Evolutionary conservation across 2,797 vertebrate genomes (phyloP).

Genomic region (Coreius guichenoti): DNA sequence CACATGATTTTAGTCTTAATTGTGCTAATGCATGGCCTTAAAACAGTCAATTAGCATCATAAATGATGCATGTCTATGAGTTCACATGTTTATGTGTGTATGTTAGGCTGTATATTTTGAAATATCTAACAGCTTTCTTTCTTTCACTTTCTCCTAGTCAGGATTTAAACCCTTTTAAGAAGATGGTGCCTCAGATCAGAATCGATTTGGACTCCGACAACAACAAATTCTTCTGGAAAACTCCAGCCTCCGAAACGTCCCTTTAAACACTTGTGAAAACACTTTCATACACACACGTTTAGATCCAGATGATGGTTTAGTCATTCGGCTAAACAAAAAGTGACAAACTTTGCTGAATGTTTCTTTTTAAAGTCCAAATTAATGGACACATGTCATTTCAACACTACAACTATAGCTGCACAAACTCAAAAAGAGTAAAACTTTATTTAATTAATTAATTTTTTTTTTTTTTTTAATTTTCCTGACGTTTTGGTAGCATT

Average conservation of each 20-base stretch:
- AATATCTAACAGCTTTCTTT: constrained; percentile 9
- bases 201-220: constrained; percentile 83
- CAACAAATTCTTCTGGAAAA: constrained; percentile 82
- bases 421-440: constrained; percentile 2
- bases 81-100: background rate
- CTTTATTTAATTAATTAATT: background rate
- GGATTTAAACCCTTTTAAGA: constrained; percentile 78
- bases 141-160: constrained; percentile 74
- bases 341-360: background rate
- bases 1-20: background rate
- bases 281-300: background rate
- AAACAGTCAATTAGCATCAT: background rate
- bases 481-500: constrained; percentile 7
- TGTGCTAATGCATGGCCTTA: background rate
- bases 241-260: constrained; percentile 84
- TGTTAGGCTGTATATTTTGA: background rate
- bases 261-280: constrained; percentile 74
- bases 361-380: background rate
- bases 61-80: background rate
- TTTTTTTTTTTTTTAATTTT: background rate
- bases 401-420: constrained; percentile 11
- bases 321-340: background rate
- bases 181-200: constrained; percentile 87
- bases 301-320: background rate
- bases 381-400: background rate